A percentile compares a stretch with the other conserved stretches of the same genome.
These are phyloP conservation scores for Clupea harengus DNA, from an alignment of 2,113 vertebrate genomes.

Conservation along the genomic window DNA sequence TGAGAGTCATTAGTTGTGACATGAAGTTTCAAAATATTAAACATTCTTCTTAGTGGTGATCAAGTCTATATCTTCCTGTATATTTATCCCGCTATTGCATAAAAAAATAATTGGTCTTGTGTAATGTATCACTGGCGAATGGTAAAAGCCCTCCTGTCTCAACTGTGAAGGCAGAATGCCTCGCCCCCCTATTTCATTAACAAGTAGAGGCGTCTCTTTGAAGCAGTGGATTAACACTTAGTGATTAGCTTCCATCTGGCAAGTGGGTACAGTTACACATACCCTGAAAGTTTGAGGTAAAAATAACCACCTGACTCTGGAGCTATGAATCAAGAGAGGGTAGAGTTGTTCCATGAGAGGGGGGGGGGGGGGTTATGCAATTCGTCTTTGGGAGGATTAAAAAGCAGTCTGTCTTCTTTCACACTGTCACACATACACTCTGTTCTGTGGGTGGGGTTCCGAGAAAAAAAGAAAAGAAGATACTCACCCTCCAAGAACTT, in stretches of 20 bases:
- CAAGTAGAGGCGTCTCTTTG: slow-evolving; percentile 63
- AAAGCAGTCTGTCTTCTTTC: slow-evolving; percentile 33
- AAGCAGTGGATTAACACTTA: slow-evolving; percentile 71
- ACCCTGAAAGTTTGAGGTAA: slow-evolving; percentile 59
- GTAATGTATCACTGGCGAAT: neutral
- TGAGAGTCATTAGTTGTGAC: neutral
- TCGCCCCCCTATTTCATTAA: slow-evolving; percentile 63
- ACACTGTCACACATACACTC: slow-evolving; percentile 38
- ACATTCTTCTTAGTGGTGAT: neutral
- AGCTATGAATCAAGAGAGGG: slow-evolving; percentile 64
- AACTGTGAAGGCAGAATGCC: slow-evolving; percentile 1
- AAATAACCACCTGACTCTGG: slow-evolving; percentile 73
- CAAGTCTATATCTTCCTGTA: neutral
- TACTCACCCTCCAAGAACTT: slow-evolving; percentile 90
- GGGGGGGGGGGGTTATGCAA: slow-evolving; percentile 48
- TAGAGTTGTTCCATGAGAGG: neutral
- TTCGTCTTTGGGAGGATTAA: slow-evolving; percentile 44
- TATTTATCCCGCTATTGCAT: neutral
- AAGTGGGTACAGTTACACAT: slow-evolving; percentile 72
- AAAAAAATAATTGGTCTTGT: neutral
- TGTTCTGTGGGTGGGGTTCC: slow-evolving; percentile 15
- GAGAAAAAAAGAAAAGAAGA: neutral
- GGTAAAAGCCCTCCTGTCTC: slow-evolving; percentile 23
- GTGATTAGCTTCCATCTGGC: slow-evolving; percentile 73
- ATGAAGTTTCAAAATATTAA: neutral